These are phyloP conservation scores for Neoitamus cyanurus DNA, from an alignment of 2,888 invertebrate species.

Conservation along the genomic window DNA sequence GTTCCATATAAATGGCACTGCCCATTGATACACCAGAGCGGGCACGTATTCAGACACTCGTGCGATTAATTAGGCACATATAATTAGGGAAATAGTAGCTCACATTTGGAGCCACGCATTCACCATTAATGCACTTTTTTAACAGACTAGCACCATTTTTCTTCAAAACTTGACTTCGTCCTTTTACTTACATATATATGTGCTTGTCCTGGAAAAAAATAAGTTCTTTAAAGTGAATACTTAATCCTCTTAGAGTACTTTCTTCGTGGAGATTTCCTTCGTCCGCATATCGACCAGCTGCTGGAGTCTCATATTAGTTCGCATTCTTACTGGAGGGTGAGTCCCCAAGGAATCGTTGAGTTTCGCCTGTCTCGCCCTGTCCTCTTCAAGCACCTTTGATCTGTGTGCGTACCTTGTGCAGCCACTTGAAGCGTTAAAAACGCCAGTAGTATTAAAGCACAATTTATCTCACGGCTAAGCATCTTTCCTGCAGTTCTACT, in stretches of 20 bases:
- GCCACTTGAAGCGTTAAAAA: not conserved
- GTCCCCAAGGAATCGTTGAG: not conserved
- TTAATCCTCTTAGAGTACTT: slow-evolving; percentile 26
- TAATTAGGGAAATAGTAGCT: slow-evolving; percentile 68
- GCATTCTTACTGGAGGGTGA: not conserved
- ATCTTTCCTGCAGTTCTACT: not conserved
- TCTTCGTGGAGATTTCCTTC: not conserved
- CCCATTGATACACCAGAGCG: slow-evolving; percentile 69
- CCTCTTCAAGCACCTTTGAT: not conserved
- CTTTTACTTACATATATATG: not conserved
- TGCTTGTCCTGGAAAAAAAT: not conserved
- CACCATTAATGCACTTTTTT: slow-evolving; percentile 62
- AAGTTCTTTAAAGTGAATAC: too few species aligned
- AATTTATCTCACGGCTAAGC: not conserved
- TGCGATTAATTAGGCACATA: slow-evolving; percentile 26
- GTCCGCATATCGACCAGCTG: slow-evolving; percentile 15
- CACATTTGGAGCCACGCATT: slow-evolving; percentile 67
- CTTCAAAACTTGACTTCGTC: not conserved
- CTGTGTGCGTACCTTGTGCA: not conserved
- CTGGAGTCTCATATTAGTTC: not conserved
- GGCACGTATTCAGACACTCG: slow-evolving; percentile 48
- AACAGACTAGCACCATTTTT: not conserved
- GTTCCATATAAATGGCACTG: slow-evolving; percentile 68
- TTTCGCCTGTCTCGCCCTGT: not conserved
- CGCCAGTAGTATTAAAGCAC: not conserved